Evolutionary conservation across 2,797 vertebrate genomes (phyloP).

Genomic region (Distichodus sexfasciatus): DNA sequence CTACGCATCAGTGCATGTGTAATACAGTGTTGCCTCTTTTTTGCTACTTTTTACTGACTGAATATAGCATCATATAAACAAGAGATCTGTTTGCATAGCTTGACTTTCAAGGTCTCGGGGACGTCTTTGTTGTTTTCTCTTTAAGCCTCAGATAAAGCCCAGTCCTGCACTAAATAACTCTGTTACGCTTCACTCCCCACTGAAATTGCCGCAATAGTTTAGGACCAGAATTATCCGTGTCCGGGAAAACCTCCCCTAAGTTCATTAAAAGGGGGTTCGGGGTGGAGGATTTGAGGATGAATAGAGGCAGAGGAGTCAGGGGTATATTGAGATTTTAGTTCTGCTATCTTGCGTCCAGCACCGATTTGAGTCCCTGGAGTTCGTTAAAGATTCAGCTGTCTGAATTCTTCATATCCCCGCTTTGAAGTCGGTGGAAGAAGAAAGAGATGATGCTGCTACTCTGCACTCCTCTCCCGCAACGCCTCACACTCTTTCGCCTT

Average conservation of each 20-base stretch:
- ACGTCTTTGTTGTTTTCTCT: neutral
- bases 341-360: conserved; percentile 61
- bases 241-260: conserved; percentile 1
- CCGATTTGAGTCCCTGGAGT: conserved; percentile 69
- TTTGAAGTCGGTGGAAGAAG: conserved; percentile 70
- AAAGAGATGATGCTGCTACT: conserved; percentile 61
- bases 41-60: too few relatives aligned
- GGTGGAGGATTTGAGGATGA: conserved; percentile 29
- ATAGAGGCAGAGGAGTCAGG: conserved; percentile 26
- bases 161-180: neutral
- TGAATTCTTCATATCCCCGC: conserved; percentile 75
- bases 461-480: conserved; percentile 44
- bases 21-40: too few relatives aligned
- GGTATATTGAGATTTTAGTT: conserved; percentile 52
- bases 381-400: conserved; percentile 71
- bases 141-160: neutral
- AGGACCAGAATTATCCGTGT: neutral
- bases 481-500: conserved; percentile 36
- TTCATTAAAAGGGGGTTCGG: conserved; percentile 38
- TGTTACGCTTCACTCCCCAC: neutral
- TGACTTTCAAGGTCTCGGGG: neutral
- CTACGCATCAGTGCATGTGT: too few relatives aligned
- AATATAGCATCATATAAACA: neutral
- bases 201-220: neutral
- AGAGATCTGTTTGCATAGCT: conserved; percentile 1